Conservation (phyloP, 2,113 vertebrate genomes). For the Ceyx cyanopectus region DNA sequence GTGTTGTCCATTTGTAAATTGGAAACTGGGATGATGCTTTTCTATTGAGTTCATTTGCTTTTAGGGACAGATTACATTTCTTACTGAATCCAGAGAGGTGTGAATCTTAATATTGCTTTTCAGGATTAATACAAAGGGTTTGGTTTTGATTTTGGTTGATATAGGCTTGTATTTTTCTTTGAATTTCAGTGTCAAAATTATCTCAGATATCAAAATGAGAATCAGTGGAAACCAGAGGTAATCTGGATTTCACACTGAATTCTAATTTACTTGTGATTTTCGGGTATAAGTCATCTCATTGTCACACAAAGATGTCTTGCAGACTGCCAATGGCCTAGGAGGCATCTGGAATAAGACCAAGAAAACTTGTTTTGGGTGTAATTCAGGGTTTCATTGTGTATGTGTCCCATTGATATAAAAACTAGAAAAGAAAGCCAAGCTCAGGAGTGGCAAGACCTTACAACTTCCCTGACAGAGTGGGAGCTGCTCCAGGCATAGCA, state of each 20-base stretch:
- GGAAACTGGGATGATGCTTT: not conserved
- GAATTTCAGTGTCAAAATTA: not conserved
- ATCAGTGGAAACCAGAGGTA: not conserved
- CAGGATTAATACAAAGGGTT: not conserved
- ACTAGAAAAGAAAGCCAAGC: not conserved
- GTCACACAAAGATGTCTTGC: not conserved
- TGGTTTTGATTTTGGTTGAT: not conserved
- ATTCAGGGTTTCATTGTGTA: not conserved
- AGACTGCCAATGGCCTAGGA: not conserved
- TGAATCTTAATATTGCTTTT: not conserved
- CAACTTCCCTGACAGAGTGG: accelerated
- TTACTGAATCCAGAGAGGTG: not conserved
- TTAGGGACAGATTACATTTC: not conserved
- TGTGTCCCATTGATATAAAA: not conserved
- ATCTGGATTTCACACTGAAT: not conserved
- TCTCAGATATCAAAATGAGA: not conserved
- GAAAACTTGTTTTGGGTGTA: not conserved
- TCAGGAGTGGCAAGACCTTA: not conserved
- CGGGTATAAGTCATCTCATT: not conserved
- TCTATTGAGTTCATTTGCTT: not conserved
- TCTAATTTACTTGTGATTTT: not conserved
- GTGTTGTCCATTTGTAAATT: not conserved
- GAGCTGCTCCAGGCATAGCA: not conserved
- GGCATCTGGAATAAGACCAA: not conserved
- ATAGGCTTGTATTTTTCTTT: not conserved